Conservation (phyloP, 2,113 vertebrate genomes). For the Hydropotes inermis region DNA sequence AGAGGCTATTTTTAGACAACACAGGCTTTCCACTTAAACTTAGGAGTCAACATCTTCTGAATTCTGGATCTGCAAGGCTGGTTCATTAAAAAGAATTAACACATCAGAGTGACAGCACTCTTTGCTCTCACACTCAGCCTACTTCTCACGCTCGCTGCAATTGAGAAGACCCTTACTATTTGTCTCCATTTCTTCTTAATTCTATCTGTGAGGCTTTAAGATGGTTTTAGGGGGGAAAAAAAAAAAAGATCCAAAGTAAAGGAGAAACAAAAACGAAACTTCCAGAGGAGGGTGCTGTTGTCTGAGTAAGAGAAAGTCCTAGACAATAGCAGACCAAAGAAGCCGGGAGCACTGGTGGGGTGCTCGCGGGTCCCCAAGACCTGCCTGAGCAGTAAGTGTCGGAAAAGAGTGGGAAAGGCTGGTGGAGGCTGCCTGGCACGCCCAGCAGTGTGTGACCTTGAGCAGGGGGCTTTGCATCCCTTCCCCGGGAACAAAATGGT, state of each 20-base stretch:
- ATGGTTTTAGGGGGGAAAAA: neutral
- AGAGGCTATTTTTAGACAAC: slow-evolving; percentile 63
- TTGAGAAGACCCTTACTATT: neutral
- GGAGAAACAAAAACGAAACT: neutral
- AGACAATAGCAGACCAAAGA: neutral
- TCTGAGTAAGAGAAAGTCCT: neutral
- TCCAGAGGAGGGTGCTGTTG: neutral
- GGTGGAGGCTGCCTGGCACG: neutral
- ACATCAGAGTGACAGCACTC: neutral
- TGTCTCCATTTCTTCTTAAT: neutral
- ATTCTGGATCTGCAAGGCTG: neutral
- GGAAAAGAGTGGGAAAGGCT: neutral
- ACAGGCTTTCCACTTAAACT: slow-evolving; percentile 26
- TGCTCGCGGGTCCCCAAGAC: neutral
- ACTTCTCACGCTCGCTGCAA: neutral
- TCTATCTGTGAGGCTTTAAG: neutral
- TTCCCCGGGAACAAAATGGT: neutral
- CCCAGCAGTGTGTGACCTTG: neutral
- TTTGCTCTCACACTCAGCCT: neutral
- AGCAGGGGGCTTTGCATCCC: neutral
- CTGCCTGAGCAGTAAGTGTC: neutral
- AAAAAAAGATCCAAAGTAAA: neutral
- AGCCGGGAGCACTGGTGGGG: fast-evolving
- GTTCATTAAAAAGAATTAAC: neutral
- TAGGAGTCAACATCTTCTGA: neutral